Evolutionary conservation across 2,113 vertebrate genomes (phyloP), one percentile per base, ranked within the genome.

Genomic region (Anguilla japonica): DNA sequence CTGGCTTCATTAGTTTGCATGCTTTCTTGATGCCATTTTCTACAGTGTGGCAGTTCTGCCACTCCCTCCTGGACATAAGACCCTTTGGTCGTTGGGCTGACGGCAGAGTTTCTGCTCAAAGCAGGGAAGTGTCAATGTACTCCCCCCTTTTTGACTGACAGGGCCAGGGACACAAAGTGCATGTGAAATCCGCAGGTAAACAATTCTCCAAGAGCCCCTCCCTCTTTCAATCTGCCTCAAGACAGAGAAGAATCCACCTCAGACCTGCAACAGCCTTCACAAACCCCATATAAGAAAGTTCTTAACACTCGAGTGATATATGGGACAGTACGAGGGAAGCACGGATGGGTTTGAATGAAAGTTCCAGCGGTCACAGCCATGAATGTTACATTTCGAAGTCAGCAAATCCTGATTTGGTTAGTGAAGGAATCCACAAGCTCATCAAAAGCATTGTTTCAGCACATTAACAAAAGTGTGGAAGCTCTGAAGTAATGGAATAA

Each of bases 111-210:
- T 87, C 29, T 83, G 82, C 39, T 29, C 67, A 79, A n/a, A 5
- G 39, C 34, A 79, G 57, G 60, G 5, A 86, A 85, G 86, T 84
- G 83, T 88, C 89, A 90, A 16, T 34, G 40, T 63, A 85, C 83
- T 53, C 86, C 5, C 2, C 16, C 60, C 63, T 22, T 8, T 53
- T 26, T 88, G 91, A 93, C 22, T 88, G 90, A 90, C 90, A 89
- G 53, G 3, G 26, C 82, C 83, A 50, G n/a, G 60, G 60, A 57
- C 67, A 84, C 82, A 67, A 87, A 83, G 86, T 79, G 86, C n/a
- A 88, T 84, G 43, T 86, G 5, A 5, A 14, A 90, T 84, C 71
- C 84, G 41, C 80, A 11, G 81, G 83, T 79, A 87, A 26, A 20
- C 18, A 20, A 83, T 14, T 26, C 50, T 79, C 53, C 56, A n/a